Evolutionary conservation across 2,888 invertebrate genomes (phyloP), one percentile per base, ranked within the genome.

Genomic region (Epirrhoe tristata): DNA sequence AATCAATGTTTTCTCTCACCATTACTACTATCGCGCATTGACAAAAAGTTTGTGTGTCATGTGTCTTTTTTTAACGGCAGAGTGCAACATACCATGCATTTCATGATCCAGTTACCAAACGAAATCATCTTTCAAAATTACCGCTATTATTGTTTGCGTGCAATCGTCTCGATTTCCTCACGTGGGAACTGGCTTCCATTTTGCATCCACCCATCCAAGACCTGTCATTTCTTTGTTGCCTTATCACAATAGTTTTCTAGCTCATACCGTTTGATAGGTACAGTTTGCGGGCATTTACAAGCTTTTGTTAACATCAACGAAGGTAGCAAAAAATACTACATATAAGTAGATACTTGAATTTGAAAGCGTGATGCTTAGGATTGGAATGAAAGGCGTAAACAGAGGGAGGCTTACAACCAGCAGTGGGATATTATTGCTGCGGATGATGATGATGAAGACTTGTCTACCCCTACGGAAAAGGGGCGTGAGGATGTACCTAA

Each of bases 161-260:
- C 76, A 77, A 78, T 77, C 76, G 36, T 58, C 66, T 65, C 77
- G 75, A 81, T 86, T 89, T 87, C 85, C 80, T 83, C 81, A 81
- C 74, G 73, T 70, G 84, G 74, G 81, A 85, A 82, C 80, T 74
- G 77, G 24, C 78, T 77, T 75, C 82, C 57, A 79, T 79, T 75
- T 77, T 70, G 14, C 48, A 76, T 70, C 77, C 73, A 73, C 75
- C 74, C 77, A 73, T 69, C 71, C 77, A 76, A 81, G 81, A 83
- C 86, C 85, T 82, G 85, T 85, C 82, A 89, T 88, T 91, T 83
- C 83, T 90, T 90, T 90, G 91, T 90, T 84, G 74, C 67, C 72
- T 16, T 48, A 76, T 76, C 73, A 84, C 86, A 85, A 88, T 88
- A 81, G 85, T 81, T 81, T 81, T 84, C 84, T 82, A 81, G 80